These are phyloP conservation scores for Blennius ocellaris DNA, from an alignment of 2,113 vertebrate species.

Conservation along the genomic window DNA sequence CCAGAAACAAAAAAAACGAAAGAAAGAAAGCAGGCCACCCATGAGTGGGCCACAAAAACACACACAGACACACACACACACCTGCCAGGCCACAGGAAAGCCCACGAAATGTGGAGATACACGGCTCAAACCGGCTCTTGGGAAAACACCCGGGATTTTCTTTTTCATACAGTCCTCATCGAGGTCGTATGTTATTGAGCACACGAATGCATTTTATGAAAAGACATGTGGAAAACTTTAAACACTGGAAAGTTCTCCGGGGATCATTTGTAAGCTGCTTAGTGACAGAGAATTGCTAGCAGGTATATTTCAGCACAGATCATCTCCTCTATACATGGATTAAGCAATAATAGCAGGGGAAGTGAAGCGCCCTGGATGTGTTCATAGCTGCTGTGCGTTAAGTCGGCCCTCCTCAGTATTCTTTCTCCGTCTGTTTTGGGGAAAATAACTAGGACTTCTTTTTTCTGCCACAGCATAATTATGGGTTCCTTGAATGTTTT, in stretches of 20 bases:
- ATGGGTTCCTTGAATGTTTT: constrained; percentile 73
- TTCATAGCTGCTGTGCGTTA: constrained; percentile 54
- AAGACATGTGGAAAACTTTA: constrained; percentile 15
- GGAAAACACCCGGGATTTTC: constrained; percentile 13
- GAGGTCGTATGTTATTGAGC: constrained; percentile 27
- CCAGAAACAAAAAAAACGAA: constrained; percentile 14
- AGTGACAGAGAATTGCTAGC: constrained; percentile 35
- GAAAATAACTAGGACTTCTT: constrained; percentile 60
- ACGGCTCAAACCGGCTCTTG: not conserved
- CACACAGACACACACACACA: constrained; percentile 20
- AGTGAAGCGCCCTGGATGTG: constrained; percentile 24
- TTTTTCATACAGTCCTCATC: constrained; percentile 8
- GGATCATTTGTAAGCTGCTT: constrained; percentile 44
- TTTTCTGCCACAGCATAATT: constrained; percentile 73
- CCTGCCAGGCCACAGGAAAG: constrained; percentile 29
- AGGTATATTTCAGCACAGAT: constrained; percentile 51
- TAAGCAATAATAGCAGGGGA: constrained; percentile 47
- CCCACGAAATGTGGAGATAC: constrained; percentile 18
- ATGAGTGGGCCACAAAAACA: constrained; percentile 17
- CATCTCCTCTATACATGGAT: constrained; percentile 48
- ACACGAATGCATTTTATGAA: not conserved
- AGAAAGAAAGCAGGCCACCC: constrained; percentile 44
- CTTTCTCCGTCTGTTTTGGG: constrained; percentile 69
- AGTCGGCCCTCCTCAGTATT: constrained; percentile 54
- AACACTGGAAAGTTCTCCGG: constrained; percentile 16